Base-by-base conservation (phyloP, 1,140 invertebrate genomes). In the Magallana gigas region DNA sequence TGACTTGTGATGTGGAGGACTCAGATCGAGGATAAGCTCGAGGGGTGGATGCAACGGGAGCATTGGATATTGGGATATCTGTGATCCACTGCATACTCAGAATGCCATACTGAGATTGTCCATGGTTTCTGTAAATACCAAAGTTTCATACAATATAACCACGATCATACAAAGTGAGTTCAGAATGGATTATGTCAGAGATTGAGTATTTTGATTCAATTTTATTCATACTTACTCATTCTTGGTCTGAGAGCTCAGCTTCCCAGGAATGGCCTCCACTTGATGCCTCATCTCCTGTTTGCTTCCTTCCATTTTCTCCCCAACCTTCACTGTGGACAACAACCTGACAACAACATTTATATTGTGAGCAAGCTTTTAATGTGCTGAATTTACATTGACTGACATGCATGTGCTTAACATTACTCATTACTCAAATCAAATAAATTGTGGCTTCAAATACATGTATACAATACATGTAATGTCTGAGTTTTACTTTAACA, bases 1-100 rank as follows among this genome's bases (percentile, higher is more conserved):
- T 76, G 68, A 29, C 68, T 29, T 76, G 68, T 76, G 68, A 76
- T 29, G 18, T 29, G 23, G 23, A 18, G 18, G 68, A 18, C 8
- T 76, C 68, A 29, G 68, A 76, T 76, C 68, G 23, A 9, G 68
- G 68, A 9, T 76, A 29, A 76, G 29, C 18, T 12, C 23, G 68
- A 48, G 68, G 68, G 18, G 68, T 76, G 23, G 68, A 36, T 36
- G 23, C 11, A 11, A 29, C 3, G 1, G 29, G 23, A 76, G 68
- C 18, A 3, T 76, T 76, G 18, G 68, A 36, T 29, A 76, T 9
- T 29, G 90, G 90, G 12, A 91, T 83, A 16, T 82, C 85, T 57
- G 90, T 91, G 9, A 88, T 88, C 90, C 90, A 91, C 57, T 89
- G 85, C 90, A 91, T 91, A 68, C 88, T 86, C 36, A 91, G 85